Evolutionary conservation across 1,140 invertebrate species (phyloP).

Genomic region (Cyclina sinensis): DNA sequence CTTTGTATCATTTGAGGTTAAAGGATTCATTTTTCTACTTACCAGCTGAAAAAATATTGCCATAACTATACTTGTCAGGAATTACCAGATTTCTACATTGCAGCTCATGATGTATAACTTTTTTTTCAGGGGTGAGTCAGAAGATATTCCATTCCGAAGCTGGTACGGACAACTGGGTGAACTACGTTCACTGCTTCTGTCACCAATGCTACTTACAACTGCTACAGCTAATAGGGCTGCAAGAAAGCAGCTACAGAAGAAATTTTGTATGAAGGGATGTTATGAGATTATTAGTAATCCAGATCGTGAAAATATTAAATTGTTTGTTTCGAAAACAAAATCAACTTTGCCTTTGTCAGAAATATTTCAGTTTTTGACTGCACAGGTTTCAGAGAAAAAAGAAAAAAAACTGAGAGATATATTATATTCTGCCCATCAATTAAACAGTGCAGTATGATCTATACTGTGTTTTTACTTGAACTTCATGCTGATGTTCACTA

Average conservation of each 20-base stretch:
- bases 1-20: not conserved
- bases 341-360: slow-evolving; percentile 5
- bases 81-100: too few species aligned
- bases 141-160: not conserved
- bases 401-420: slow-evolving; percentile 55
- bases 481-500: not conserved
- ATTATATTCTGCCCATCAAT: slow-evolving; percentile 66
- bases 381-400: not conserved
- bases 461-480: slow-evolving; percentile 24
- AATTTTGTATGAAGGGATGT: slow-evolving; percentile 43
- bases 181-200: not conserved
- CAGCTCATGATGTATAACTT: not conserved
- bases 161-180: slow-evolving; percentile 38
- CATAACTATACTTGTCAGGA: too few species aligned
- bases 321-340: slow-evolving; percentile 36
- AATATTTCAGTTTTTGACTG: slow-evolving; percentile 57
- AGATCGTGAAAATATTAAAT: slow-evolving; percentile 66
- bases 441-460: slow-evolving; percentile 57
- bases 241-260: slow-evolving; percentile 57
- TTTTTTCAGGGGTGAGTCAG: slow-evolving; percentile 35
- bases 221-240: slow-evolving; percentile 36
- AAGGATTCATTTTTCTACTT: not conserved
- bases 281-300: slow-evolving; percentile 47
- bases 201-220: not conserved
- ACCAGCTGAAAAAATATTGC: not conserved